Evolutionary conservation across 1,140 invertebrate species (phyloP).

Genomic region (Drosophila prosaltans): DNA sequence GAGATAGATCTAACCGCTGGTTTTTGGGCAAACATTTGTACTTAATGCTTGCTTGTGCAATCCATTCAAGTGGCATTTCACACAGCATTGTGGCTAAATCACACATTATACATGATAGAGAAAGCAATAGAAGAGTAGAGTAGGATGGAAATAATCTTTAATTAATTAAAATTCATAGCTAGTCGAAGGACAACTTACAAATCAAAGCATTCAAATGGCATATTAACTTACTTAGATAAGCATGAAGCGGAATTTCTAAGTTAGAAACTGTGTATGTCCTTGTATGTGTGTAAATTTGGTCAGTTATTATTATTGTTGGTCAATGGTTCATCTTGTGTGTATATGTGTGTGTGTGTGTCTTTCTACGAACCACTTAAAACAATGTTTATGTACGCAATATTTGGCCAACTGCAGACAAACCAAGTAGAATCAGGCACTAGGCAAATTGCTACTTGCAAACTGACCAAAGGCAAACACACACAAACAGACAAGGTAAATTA

Average conservation of each 20-base stretch:
- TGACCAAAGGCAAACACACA: conserved; percentile 35
- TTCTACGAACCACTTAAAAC: conserved; percentile 35
- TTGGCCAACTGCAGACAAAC: conserved; percentile 46
- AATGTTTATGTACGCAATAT: conserved; percentile 57
- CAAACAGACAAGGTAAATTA: conserved; percentile 31
- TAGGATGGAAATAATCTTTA: conserved; percentile 62
- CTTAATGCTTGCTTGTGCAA: neutral
- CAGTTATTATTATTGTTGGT: conserved; percentile 58
- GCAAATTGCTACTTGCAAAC: conserved; percentile 19
- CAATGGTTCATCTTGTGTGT: conserved; percentile 31
- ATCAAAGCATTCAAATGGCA: conserved; percentile 76
- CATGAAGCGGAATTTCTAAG: conserved; percentile 32
- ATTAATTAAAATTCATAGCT: conserved; percentile 78
- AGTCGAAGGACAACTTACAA: conserved; percentile 29
- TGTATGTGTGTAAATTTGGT: conserved; percentile 27
- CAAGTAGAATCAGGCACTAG: conserved; percentile 25
- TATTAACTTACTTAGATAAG: conserved; percentile 78
- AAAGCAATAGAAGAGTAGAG: conserved; percentile 1
- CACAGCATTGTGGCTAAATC: neutral
- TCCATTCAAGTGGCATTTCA: neutral
- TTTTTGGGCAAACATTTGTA: neutral
- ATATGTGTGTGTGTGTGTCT: conserved; percentile 16
- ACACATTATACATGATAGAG: neutral
- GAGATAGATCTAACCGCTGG: neutral
- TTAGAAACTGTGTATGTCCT: neutral